A percentile compares a stretch with the other conserved stretches of the same genome.
Conservation (phyloP, 2,113 vertebrate species). For the Odontesthes bonariensis region DNA sequence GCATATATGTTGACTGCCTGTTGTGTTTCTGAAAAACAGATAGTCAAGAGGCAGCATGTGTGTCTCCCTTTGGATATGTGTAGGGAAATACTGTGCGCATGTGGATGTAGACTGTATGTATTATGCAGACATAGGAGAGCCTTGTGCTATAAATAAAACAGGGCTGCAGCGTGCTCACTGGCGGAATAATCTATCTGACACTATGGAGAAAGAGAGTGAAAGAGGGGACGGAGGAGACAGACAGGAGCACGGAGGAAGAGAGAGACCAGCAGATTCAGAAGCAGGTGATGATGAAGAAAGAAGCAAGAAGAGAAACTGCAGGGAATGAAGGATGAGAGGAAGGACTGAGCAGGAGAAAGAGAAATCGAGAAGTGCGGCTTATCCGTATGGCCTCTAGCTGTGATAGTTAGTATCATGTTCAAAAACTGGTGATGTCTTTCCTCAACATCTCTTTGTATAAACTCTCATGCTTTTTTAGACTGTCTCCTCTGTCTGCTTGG, state of each 20-base stretch:
- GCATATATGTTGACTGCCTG: conserved; percentile 37
- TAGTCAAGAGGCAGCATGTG: conserved; percentile 13
- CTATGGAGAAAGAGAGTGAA: conserved; percentile 66
- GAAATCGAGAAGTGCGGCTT: conserved; percentile 12
- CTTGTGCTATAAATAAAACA: conserved; percentile 82
- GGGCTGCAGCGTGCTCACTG: conserved; percentile 76
- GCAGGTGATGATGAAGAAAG: conserved; percentile 25
- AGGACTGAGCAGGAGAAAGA: not conserved
- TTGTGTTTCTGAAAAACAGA: conserved; percentile 39
- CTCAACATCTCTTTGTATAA: conserved; percentile 21
- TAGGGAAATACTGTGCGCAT: conserved; percentile 40
- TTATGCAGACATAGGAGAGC: conserved; percentile 81
- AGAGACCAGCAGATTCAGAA: conserved; percentile 16
- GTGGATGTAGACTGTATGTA: conserved; percentile 71
- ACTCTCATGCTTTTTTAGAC: not conserved
- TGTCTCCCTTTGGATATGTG: conserved; percentile 38
- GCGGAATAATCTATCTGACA: conserved; percentile 83
- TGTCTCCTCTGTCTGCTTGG: conserved; percentile 1
- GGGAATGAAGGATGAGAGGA: conserved; percentile 6
- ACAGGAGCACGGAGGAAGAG: conserved; percentile 5
- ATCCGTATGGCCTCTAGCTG: conserved; percentile 11
- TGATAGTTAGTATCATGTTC: conserved; percentile 28
- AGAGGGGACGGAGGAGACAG: conserved; percentile 30
- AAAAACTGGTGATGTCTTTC: conserved; percentile 26
- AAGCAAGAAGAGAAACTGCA: conserved; percentile 17